Evolutionary conservation across 2,888 invertebrate species (phyloP).

Genomic region (Notodonta dromedarius): DNA sequence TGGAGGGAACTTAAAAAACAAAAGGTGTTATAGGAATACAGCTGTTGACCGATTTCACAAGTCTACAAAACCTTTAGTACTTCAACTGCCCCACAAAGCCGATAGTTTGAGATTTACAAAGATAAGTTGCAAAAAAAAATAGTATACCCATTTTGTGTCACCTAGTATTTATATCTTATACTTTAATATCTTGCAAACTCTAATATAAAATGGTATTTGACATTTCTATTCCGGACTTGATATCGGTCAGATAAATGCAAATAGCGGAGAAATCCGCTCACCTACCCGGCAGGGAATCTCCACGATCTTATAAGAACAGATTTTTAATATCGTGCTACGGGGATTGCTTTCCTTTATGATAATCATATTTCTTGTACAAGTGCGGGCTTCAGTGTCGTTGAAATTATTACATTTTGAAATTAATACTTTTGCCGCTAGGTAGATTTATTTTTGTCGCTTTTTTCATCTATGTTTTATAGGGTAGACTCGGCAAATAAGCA

Average conservation of each 20-base stretch:
- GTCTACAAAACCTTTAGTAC: too few species aligned
- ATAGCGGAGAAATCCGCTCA: slow-evolving; percentile 35
- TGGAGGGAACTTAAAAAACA: too few species aligned
- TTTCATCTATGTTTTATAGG: slow-evolving; percentile 8
- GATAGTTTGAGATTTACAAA: too few species aligned
- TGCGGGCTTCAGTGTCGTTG: neutral
- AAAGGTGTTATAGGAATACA: too few species aligned
- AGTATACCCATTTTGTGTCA: too few species aligned
- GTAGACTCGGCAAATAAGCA: too few species aligned
- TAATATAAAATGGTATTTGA: neutral
- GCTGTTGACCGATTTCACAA: too few species aligned
- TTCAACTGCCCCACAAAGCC: too few species aligned
- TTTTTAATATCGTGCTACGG: slow-evolving; percentile 25
- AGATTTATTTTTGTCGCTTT: slow-evolving; percentile 6
- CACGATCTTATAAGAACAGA: slow-evolving; percentile 19
- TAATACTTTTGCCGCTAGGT: neutral
- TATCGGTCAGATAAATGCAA: slow-evolving; percentile 17
- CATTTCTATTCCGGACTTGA: neutral
- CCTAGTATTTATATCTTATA: too few species aligned
- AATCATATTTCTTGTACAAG: slow-evolving; percentile 4
- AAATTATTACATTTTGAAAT: slow-evolving; percentile 3
- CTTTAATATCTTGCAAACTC: too few species aligned
- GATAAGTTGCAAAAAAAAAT: too few species aligned
- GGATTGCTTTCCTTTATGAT: slow-evolving; percentile 15
- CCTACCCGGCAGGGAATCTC: slow-evolving; percentile 19